Conservation (phyloP, 2,797 vertebrate species). For the Lateolabrax maculatus region DNA sequence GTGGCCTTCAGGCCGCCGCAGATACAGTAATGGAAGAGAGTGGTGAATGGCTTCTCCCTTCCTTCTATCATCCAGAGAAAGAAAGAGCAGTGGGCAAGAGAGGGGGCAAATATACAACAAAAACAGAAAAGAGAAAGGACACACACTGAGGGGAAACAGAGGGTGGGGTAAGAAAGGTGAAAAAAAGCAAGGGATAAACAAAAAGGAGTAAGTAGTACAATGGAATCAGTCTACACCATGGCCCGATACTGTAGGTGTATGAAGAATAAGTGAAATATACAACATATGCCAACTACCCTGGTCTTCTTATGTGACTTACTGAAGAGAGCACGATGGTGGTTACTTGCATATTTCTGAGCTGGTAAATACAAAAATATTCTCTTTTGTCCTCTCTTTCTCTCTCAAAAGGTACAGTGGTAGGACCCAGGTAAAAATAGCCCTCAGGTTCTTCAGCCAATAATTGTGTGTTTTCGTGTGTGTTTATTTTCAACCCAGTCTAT, state of each 20-base stretch:
- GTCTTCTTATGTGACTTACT: constrained; percentile 6
- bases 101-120: background rate
- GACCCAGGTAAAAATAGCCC: constrained; percentile 35
- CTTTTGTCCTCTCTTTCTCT: constrained; percentile 9
- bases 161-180: background rate
- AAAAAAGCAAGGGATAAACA: background rate
- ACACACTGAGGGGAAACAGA: background rate
- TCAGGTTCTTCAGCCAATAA: constrained; percentile 29
- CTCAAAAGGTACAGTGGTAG: constrained; percentile 12
- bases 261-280: background rate
- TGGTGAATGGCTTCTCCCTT: constrained; percentile 36
- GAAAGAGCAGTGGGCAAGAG: constrained; percentile 19
- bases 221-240: background rate
- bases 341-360: constrained; percentile 27
- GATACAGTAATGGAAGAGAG: constrained; percentile 48
- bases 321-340: background rate
- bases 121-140: background rate
- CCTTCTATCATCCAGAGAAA: constrained; percentile 32
- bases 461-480: constrained; percentile 4
- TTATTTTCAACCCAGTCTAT: constrained; percentile 15
- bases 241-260: background rate
- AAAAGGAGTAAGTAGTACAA: background rate
- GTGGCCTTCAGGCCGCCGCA: constrained; percentile 40
- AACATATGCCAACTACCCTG: background rate
- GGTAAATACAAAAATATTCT: constrained; percentile 28